These are phyloP conservation scores for Leistus spinibarbis DNA, from an alignment of 2,888 invertebrate species.

Conservation along the genomic window DNA sequence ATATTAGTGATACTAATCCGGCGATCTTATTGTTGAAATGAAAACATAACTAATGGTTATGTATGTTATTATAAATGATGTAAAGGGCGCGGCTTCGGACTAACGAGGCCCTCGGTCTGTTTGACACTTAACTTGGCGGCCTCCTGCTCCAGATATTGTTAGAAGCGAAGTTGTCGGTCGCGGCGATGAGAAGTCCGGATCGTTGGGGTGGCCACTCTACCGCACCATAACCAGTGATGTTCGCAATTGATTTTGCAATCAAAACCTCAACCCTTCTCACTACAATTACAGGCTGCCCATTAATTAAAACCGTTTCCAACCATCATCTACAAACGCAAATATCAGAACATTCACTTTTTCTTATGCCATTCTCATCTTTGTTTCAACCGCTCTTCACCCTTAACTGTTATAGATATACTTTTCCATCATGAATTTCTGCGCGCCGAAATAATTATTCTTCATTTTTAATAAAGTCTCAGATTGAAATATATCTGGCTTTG, in stretches of 20 bases:
- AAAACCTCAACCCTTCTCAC: slow-evolving; percentile 43
- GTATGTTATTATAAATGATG: slow-evolving; percentile 9
- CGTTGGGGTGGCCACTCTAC: background rate
- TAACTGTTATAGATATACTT: slow-evolving; percentile 4
- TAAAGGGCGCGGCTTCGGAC: background rate
- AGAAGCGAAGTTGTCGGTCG: background rate
- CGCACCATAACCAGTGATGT: slow-evolving; percentile 43
- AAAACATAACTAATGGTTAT: background rate
- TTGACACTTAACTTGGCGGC: background rate
- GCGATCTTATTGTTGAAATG: background rate
- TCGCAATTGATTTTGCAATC: slow-evolving; percentile 51
- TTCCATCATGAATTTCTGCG: slow-evolving; percentile 12
- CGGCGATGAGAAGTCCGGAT: background rate
- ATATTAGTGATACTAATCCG: background rate
- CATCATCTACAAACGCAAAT: slow-evolving; percentile 19
- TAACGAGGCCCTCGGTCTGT: background rate
- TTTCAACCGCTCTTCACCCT: slow-evolving; percentile 25
- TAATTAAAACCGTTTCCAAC: slow-evolving; percentile 43
- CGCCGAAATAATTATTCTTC: background rate
- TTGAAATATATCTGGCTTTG: background rate
- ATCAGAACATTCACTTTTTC: slow-evolving; percentile 14
- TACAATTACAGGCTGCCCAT: slow-evolving; percentile 38
- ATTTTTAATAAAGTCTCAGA: background rate
- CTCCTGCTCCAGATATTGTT: background rate
- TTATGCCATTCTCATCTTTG: background rate